Base-by-base conservation (phyloP, 2,113 vertebrate species). In the Bettongia penicillata region DNA sequence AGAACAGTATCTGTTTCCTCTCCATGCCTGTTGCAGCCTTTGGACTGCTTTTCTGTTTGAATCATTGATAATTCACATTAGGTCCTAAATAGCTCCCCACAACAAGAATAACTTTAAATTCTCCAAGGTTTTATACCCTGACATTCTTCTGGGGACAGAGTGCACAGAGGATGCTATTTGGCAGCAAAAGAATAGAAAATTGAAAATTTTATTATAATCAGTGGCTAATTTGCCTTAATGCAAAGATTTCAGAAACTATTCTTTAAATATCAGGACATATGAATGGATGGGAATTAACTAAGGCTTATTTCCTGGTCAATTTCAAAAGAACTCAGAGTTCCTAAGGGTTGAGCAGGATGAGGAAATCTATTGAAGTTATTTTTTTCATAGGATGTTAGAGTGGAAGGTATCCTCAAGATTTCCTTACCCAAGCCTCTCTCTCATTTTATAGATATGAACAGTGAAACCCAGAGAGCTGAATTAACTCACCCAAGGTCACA, bases 171-270 rank as follows among this genome's bases (percentile, higher is more conserved):
- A 93, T 89, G 43, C n/a, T 49, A 37, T n/a, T 93, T 94, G 48
- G 77, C 96, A 92, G 93, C 93, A 96, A 96, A 89, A 94, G 48
- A 84, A 94, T 50, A 61, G 43, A 96, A 97, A 98, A 96, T 61
- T 31, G 89, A 53, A 53, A 91, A 50, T 97, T 97, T 96, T 77
- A 92, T 93, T 92, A 93, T 31, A 90, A 95, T 96, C 90, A 5
- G 5, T 90, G 52, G 94, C 49, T 90, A 51, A 96, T 95, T 43
- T 19, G 77, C 43, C 51, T 93, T 95, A 90, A 43, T 89, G 50
- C 93, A 96, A 96, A 96, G 93, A 94, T 93, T 95, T 55, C n/a
- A 89, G 51, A 94, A 91, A 92, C 26, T 91, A 89, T n/a, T 93
- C 90, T 84, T 95, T 96, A 96, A 98, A 89, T 51, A 50, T 47